phyloP scores from a whole-genome alignment of 2,797 vertebrate genomes.

The Alfaro cultratus region DNA sequence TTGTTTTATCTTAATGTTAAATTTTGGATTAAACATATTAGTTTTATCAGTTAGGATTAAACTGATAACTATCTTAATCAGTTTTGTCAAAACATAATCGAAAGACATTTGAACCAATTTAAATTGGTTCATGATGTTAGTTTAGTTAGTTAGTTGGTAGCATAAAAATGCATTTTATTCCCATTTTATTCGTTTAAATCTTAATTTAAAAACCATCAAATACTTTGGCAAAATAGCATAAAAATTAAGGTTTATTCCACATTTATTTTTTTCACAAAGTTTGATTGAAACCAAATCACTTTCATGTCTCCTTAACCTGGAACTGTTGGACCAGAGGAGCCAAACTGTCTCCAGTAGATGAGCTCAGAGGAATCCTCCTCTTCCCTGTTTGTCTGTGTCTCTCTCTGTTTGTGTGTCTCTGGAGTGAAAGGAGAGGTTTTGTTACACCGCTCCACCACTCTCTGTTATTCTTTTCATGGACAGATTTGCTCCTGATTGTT shows the following conservation, averaged over 20 bases:
- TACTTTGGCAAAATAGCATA: not conserved
- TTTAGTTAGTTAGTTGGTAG: too few relatives aligned
- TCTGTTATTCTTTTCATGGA: constrained; percentile 43
- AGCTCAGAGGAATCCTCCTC: not conserved
- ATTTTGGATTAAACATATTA: not conserved
- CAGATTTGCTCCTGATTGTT: constrained; percentile 53
- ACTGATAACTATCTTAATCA: too few relatives aligned
- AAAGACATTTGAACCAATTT: too few relatives aligned
- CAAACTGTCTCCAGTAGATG: not conserved
- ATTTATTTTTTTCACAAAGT: not conserved
- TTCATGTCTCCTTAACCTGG: not conserved
- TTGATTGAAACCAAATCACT: not conserved
- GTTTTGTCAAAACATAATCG: not conserved
- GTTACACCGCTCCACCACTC: constrained; percentile 29
- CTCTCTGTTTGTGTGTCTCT: not conserved
- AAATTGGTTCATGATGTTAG: too few relatives aligned
- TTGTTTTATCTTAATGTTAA: not conserved
- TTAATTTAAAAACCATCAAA: not conserved
- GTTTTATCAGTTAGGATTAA: not conserved
- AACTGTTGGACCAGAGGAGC: not conserved
- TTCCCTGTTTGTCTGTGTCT: not conserved
- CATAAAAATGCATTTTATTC: not conserved
- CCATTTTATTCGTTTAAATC: not conserved
- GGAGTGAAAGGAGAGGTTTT: constrained; percentile 20
- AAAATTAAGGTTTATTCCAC: not conserved